Percentiles rank a stretch among this genome's conserved stretches.
These are phyloP conservation scores for Pongo pygmaeus DNA, from an alignment of 2,113 vertebrate species.

Conservation along the genomic window DNA sequence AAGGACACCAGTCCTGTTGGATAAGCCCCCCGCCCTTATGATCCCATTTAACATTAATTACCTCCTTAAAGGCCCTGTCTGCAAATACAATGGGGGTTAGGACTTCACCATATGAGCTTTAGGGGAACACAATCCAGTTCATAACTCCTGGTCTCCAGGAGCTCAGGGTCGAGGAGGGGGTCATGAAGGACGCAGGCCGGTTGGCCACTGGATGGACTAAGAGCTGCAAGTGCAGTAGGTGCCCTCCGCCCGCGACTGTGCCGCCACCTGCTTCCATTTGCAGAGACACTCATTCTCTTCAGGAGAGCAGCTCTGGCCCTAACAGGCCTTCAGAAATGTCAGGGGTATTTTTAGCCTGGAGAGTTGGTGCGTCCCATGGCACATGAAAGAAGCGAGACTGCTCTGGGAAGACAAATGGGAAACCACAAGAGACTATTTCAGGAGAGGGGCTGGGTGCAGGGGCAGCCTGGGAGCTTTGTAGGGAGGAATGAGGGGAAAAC, in stretches of 20 bases:
- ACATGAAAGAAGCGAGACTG: slow-evolving; percentile 5
- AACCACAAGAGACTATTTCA: slow-evolving; percentile 35
- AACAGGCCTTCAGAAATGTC: slow-evolving; percentile 68
- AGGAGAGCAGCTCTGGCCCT: background rate
- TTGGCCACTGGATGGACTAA: background rate
- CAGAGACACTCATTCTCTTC: background rate
- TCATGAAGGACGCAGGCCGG: background rate
- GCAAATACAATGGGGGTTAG: background rate
- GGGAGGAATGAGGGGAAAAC: background rate
- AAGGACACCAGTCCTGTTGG: background rate
- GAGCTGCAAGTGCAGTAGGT: background rate
- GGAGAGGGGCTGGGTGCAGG: background rate
- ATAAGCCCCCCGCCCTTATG: too few species aligned
- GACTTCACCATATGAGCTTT: background rate
- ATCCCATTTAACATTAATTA: background rate
- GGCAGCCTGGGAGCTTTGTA: background rate
- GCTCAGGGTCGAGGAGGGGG: background rate
- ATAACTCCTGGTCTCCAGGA: background rate
- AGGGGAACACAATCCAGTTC: background rate
- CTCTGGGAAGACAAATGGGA: slow-evolving; percentile 33
- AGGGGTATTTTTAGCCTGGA: slow-evolving; percentile 70
- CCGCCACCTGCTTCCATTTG: background rate
- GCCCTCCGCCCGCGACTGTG: background rate
- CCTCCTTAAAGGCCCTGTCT: background rate
- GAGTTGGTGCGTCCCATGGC: background rate